Percentiles rank a stretch among this genome's conserved stretches.
Evolutionary conservation across 2,113 vertebrate species (phyloP).

Genomic region (Oncorhynchus masou): DNA sequence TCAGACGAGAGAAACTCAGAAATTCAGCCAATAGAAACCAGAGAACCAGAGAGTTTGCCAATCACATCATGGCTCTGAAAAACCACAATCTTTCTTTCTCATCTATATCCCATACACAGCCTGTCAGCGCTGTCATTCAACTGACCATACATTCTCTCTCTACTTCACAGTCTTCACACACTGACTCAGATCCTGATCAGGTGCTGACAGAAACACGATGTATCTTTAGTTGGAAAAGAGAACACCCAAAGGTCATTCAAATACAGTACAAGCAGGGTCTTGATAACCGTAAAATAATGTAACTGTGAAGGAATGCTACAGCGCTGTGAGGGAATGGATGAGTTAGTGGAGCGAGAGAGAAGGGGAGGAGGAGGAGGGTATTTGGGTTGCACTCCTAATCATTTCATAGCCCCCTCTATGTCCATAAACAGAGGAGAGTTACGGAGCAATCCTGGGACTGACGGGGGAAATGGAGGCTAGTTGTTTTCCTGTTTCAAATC

Average conservation of each 20-base stretch:
- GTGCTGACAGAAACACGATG: not conserved
- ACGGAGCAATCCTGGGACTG: slow-evolving; percentile 4
- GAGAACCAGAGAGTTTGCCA: not conserved
- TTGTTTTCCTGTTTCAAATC: not conserved
- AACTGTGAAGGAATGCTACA: slow-evolving; percentile 35
- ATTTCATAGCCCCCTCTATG: slow-evolving; percentile 7
- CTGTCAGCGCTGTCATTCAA: slow-evolving; percentile 43
- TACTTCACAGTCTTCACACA: slow-evolving; percentile 28
- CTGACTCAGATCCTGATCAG: slow-evolving; percentile 10
- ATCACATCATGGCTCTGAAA: slow-evolving; percentile 7
- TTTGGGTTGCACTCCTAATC: slow-evolving; percentile 33
- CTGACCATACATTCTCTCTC: slow-evolving; percentile 34
- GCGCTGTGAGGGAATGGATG: not conserved
- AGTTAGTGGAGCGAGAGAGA: not conserved
- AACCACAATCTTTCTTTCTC: slow-evolving; percentile 33
- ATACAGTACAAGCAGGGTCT: not conserved
- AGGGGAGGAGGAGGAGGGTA: slow-evolving; percentile 13
- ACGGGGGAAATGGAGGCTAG: slow-evolving; percentile 28
- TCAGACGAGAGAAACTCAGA: not conserved
- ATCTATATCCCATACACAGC: slow-evolving; percentile 26
- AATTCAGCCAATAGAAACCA: slow-evolving; percentile 17
- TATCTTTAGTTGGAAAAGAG: not conserved
- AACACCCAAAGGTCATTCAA: not conserved
- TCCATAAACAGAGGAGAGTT: slow-evolving; percentile 44
- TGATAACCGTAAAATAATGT: not conserved